Evolutionary conservation across 2,113 vertebrate species (phyloP).

Genomic region (Oreochromis spilurus): DNA sequence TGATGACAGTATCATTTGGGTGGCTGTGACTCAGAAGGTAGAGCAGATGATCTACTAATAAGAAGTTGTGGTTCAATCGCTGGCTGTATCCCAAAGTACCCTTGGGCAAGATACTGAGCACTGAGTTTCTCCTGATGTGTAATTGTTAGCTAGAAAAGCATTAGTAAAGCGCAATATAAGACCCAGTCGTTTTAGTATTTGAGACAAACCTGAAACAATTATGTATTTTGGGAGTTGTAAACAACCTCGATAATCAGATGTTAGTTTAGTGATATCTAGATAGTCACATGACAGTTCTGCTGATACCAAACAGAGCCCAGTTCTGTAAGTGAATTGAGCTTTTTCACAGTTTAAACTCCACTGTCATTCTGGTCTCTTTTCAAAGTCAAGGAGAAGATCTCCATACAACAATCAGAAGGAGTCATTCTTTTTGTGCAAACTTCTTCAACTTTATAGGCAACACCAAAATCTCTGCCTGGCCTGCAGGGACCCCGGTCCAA

Average conservation of each 20-base stretch:
- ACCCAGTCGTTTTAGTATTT: background rate
- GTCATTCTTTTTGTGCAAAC: background rate
- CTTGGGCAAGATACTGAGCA: background rate
- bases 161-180: background rate
- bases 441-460: background rate
- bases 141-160: background rate
- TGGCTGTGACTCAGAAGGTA: background rate
- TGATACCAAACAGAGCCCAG: background rate
- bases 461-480: conserved; percentile 7
- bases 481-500: conserved; percentile 35
- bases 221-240: background rate
- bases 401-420: background rate
- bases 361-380: conserved; percentile 7
- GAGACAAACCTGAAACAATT: background rate
- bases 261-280: background rate
- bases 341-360: conserved; percentile 37
- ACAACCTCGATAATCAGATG: background rate
- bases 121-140: background rate
- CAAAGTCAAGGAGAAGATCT: background rate
- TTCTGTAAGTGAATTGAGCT: background rate
- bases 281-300: background rate
- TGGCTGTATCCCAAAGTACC: background rate
- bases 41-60: background rate
- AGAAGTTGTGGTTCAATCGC: background rate
- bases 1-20: background rate